These are phyloP conservation scores for Strix aluco DNA, from an alignment of 2,113 vertebrate species.

Conservation along the genomic window DNA sequence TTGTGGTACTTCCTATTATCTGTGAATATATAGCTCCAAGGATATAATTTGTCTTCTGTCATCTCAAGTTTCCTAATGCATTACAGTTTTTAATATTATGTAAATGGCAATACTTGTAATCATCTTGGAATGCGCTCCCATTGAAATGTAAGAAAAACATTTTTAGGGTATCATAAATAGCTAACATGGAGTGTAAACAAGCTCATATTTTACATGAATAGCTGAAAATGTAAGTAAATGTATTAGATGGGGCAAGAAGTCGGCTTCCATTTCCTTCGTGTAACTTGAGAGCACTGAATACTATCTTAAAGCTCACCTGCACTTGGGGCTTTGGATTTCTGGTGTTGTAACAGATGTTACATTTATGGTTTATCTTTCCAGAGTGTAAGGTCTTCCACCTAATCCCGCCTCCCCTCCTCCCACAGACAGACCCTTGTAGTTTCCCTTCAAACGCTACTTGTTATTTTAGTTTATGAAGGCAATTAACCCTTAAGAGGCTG, in stretches of 20 bases:
- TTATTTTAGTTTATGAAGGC: not conserved
- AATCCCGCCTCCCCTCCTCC: not conserved
- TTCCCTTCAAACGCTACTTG: not conserved
- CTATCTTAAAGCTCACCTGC: not conserved
- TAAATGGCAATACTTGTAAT: not conserved
- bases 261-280: not conserved
- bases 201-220: not conserved
- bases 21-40: not conserved
- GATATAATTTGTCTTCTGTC: not conserved
- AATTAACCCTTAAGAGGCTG: not conserved
- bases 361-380: not conserved
- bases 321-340: not conserved
- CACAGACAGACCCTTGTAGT: not conserved
- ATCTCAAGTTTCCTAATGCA: not conserved
- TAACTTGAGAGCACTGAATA: not conserved
- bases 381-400: not conserved
- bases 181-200: not conserved
- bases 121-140: not conserved
- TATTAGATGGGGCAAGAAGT: not conserved
- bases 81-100: not conserved
- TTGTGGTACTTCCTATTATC: not conserved
- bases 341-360: not conserved
- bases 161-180: not conserved
- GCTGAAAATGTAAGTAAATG: not conserved
- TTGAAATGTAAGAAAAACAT: not conserved